Evolutionary conservation across 2,888 invertebrate genomes (phyloP).

Genomic region (Suillia variegata): DNA sequence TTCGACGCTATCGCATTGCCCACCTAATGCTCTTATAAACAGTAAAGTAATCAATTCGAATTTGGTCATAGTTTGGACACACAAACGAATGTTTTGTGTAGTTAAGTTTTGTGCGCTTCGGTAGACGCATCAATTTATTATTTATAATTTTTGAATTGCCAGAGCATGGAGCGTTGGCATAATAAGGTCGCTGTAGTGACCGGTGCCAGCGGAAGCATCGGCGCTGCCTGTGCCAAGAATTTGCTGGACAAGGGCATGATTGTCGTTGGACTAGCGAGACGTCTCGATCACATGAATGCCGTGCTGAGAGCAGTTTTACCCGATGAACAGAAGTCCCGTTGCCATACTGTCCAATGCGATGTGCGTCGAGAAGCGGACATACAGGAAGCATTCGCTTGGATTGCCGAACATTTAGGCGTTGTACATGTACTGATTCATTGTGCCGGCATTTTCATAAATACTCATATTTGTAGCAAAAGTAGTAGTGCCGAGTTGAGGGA

Average conservation of each 20-base stretch:
- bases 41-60: too few relatives aligned
- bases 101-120: too few relatives aligned
- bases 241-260: conserved; percentile 63
- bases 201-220: conserved; percentile 69
- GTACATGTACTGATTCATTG: conserved; percentile 66
- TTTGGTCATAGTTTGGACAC: neutral
- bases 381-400: conserved; percentile 61
- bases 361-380: conserved; percentile 63
- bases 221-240: conserved; percentile 60
- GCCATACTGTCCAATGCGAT: conserved; percentile 62
- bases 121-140: too few relatives aligned
- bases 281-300: conserved; percentile 60
- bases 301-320: conserved; percentile 28
- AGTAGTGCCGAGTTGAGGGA: conserved; percentile 32
- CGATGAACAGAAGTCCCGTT: conserved; percentile 36
- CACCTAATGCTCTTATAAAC: neutral
- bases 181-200: conserved; percentile 69
- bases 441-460: conserved; percentile 49
- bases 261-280: conserved; percentile 65
- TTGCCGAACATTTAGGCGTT: conserved; percentile 62
- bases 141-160: too few relatives aligned
- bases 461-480: conserved; percentile 18
- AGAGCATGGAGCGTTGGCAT: conserved; percentile 67
- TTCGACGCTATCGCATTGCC: too few relatives aligned
- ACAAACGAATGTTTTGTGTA: too few relatives aligned